A percentile compares a stretch with the other conserved stretches of the same genome.
Evolutionary conservation across 92 coral and sea anemone genomes (phyloP).

Genomic region (Hydrozoanthus gracilis): DNA sequence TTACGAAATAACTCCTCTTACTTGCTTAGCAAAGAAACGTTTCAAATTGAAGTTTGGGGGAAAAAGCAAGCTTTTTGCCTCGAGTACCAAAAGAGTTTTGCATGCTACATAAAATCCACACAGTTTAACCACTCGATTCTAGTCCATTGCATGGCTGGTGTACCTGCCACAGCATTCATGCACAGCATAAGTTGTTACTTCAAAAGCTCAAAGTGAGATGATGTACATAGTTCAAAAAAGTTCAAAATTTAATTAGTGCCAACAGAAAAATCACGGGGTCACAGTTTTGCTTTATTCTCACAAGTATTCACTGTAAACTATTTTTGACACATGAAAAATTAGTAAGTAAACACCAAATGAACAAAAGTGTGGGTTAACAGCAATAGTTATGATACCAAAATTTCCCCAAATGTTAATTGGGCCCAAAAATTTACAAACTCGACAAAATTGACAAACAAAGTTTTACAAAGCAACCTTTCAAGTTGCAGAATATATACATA

Average conservation of each 20-base stretch:
- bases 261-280: not conserved
- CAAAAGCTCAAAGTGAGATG: not conserved
- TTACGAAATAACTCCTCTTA: too few species aligned
- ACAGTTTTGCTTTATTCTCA: not conserved
- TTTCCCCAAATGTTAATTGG: not conserved
- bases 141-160: not conserved
- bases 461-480: slow-evolving; percentile 14
- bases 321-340: not conserved
- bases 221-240: not conserved
- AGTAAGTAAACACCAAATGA: not conserved
- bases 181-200: not conserved
- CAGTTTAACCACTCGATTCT: not conserved
- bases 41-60: too few species aligned
- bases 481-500: slow-evolving; percentile 11
- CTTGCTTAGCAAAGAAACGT: too few species aligned
- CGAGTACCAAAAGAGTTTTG: too few species aligned
- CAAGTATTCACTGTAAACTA: not conserved
- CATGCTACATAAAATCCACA: too few species aligned
- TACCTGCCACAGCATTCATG: not conserved
- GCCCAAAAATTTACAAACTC: not conserved
- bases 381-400: not conserved
- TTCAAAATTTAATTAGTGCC: not conserved
- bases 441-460: slow-evolving; percentile 15
- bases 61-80: too few species aligned
- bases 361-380: not conserved